Evolutionary conservation across 2,888 invertebrate species (phyloP).

Genomic region (Amphipoea lucens): DNA sequence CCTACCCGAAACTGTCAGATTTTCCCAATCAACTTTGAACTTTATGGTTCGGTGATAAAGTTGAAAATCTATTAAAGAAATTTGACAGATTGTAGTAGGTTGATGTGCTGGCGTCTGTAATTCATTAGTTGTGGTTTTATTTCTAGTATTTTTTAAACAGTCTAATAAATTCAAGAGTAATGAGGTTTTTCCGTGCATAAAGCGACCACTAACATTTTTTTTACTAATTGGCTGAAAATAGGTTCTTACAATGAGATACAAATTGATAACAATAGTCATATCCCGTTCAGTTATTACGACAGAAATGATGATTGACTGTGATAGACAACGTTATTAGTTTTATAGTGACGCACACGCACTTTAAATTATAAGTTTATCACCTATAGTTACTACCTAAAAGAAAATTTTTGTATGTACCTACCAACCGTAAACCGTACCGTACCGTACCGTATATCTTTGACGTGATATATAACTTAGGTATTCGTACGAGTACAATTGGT

Average conservation of each 20-base stretch:
- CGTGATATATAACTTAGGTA: neutral
- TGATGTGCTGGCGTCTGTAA: too few relatives aligned
- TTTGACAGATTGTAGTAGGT: too few relatives aligned
- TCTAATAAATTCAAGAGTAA: neutral
- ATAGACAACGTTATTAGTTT: constrained; percentile 6
- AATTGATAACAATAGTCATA: constrained; percentile 5
- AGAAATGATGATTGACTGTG: constrained; percentile 12
- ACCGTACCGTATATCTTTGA: neutral
- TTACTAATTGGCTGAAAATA: neutral
- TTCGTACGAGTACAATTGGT: too few relatives aligned
- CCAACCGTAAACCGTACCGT: too few relatives aligned
- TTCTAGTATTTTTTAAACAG: neutral
- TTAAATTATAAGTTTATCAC: neutral
- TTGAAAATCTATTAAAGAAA: too few relatives aligned
- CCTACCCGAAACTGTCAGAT: too few relatives aligned
- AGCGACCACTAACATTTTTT: neutral
- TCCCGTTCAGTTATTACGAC: constrained; percentile 1
- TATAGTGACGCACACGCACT: constrained; percentile 26
- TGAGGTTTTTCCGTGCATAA: neutral
- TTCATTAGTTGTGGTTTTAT: neutral
- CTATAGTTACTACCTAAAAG: neutral
- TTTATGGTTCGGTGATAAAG: too few relatives aligned
- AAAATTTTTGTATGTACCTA: neutral
- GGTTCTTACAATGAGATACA: neutral
- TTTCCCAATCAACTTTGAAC: too few relatives aligned